Base-by-base conservation (phyloP, 1,140 invertebrate species). In the Psilanteris sp. region DNA sequence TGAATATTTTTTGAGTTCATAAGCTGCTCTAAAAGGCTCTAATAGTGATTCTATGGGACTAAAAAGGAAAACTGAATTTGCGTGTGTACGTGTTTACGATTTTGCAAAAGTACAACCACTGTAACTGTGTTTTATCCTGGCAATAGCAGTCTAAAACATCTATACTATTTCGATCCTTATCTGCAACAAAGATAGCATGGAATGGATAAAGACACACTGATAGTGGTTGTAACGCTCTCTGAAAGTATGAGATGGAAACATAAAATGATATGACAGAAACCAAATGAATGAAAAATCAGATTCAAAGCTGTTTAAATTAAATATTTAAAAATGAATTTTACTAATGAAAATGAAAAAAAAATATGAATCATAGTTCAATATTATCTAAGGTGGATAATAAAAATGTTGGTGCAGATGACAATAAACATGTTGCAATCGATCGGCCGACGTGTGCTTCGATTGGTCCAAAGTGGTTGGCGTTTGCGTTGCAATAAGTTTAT, bases 1-100 rank as follows among this genome's bases (percentile, higher is more conserved):
- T 70, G 41, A 15, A 24, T 64, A 62, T 43, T 7, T n/a, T n/a
- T 44, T 54, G 15, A 34, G 14, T 62, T 54, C 31, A 11, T 43
- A 46, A 75, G 64, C 61, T 59, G 59, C 59, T 71, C 54, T 71
- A 71, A 71, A 57, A 61, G 55, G 55, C 43, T 64, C 50, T 76
- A 64, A 70, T 64, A 41, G 55, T 67, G 59, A 72, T 62, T 55
- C 66, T 71, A 71, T 52, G 34, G 66, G 36, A 7, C 32, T 41
- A 50, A 59, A 50, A 70, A 70, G 32, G 10, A 50, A 59, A 71
- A 75, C 39, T 66, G 13, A 27, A 78, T 57, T 78, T 64, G 46
- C 32, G 4, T 34, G 64, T 75, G 50, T 54, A 67, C 59, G 59
- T 66, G 41, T 55, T 64, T 62, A 57, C 41, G 31, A 70, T 52